Evolutionary conservation across 1,140 invertebrate species (phyloP).

Genomic region (Acromyrmex heyeri): DNA sequence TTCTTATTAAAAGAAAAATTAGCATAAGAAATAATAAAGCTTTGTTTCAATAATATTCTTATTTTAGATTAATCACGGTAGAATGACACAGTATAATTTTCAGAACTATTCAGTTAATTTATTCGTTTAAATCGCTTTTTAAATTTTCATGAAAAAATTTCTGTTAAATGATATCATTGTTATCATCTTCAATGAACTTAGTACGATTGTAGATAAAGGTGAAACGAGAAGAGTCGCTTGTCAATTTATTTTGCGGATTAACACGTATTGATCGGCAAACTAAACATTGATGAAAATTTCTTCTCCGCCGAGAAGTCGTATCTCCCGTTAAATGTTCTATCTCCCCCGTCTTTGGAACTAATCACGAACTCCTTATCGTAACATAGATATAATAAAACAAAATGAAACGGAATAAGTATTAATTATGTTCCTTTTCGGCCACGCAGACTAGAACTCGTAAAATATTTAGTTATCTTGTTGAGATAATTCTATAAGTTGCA

Average conservation of each 20-base stretch:
- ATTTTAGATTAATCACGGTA: background rate
- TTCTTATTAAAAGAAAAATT: background rate
- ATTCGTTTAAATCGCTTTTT: background rate
- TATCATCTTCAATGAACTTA: constrained; percentile 13
- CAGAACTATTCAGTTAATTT: background rate
- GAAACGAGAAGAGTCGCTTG: background rate
- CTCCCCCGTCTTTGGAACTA: background rate
- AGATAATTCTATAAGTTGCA: background rate
- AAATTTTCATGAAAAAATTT: constrained; percentile 7
- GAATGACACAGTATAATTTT: background rate
- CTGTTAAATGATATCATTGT: background rate
- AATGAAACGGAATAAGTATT: background rate
- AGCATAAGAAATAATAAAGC: background rate
- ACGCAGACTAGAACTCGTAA: background rate
- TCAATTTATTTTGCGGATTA: constrained; percentile 21
- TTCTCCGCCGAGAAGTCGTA: constrained; percentile 9
- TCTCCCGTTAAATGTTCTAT: constrained; percentile 22
- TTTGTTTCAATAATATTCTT: background rate
- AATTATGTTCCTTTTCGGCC: background rate
- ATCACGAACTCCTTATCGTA: constrained; percentile 19
- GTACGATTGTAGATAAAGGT: constrained; percentile 7
- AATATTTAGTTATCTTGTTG: background rate
- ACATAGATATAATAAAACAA: constrained; percentile 12
- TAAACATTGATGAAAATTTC: constrained; percentile 10
- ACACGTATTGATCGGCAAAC: constrained; percentile 31